Base-by-base conservation (phyloP, 2,888 invertebrate species). In the Xanthia togata region DNA sequence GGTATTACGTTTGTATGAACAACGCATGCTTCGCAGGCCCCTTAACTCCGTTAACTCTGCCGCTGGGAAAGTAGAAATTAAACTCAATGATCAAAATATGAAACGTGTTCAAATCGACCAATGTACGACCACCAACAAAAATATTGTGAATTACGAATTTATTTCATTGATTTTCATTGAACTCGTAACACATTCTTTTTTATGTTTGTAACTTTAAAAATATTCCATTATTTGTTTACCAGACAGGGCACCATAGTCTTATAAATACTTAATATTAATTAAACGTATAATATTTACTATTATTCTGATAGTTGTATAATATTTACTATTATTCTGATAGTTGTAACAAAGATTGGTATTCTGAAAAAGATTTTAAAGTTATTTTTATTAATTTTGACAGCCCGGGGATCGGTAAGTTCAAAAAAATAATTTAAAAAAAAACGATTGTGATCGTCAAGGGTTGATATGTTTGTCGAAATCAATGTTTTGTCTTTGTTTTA, bases 321-420 rank as follows among this genome's bases (percentile, higher is more conserved):
- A 31, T 20, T 59, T 20, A 44, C 14, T 26, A 50, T 60, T 53
- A 4, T 35, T 44, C 17, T 35, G 4, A 2, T 44, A 62, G 0
- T 35, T 11, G 2, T 20, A 35, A 17, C 14, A 35, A 55, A 63
- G 23, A 38, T n/a, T 38, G 26, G 1, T 31, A 6, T 38, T n/a
- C 3, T 5, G 0, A 26, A 26, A 64, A 60, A 53, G 2, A 73
- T 57, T 59, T 35, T 64, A 68, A 68, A 79, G 60, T 2, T 63
- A 23, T 79, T 70, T 82, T 74, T 81, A 83, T 88, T 86, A 85
- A 89, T 90, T 89, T 91, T 86, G 85, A 93, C 93, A 94, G 94
- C 90, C 91, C 70, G 85, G 91, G 80, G 88, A 84, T 81, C 93
- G 94, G 94, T 94, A 90, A 94, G 94, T 94, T 83, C 68, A 57